These are phyloP conservation scores for Phoebastria nigripes DNA, from an alignment of 2,797 vertebrate species.

Conservation along the genomic window DNA sequence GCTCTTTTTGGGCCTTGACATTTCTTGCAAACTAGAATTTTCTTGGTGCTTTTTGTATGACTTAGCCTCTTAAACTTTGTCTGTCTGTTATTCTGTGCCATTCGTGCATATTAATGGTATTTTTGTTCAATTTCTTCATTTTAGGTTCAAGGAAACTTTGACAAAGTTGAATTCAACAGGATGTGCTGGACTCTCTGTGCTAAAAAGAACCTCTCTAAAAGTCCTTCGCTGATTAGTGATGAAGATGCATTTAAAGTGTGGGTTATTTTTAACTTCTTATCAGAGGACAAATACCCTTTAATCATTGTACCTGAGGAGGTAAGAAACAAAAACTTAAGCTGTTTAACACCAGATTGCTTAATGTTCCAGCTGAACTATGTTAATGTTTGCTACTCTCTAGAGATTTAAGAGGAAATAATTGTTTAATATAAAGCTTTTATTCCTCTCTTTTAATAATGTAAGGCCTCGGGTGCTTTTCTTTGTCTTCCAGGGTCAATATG, in stretches of 20 bases:
- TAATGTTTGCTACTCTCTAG: neutral
- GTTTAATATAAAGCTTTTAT: neutral
- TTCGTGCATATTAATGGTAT: neutral
- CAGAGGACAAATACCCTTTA: slow-evolving; percentile 93
- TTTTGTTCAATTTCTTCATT: slow-evolving; percentile 16
- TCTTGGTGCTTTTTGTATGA: neutral
- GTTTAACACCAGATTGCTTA: neutral
- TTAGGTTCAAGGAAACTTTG: slow-evolving; percentile 90
- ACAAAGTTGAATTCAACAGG: slow-evolving; percentile 91
- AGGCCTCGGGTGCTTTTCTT: neutral
- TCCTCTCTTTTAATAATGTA: neutral
- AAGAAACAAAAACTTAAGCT: slow-evolving; percentile 47
- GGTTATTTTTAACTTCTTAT: slow-evolving; percentile 98
- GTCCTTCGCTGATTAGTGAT: slow-evolving; percentile 81
- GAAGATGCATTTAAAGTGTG: slow-evolving; percentile 95
- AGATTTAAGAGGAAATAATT: neutral
- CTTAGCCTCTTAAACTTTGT: neutral
- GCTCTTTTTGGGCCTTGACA: neutral
- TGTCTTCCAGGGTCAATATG: neutral
- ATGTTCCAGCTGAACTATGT: neutral
- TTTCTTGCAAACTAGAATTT: neutral
- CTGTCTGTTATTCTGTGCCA: neutral
- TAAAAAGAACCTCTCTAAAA: slow-evolving; percentile 89
- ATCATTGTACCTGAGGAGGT: slow-evolving; percentile 94
- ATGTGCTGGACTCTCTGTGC: slow-evolving; percentile 97